phyloP scores from a whole-genome alignment of 2,797 vertebrate species.

The Myoxocephalus aenaeus region DNA sequence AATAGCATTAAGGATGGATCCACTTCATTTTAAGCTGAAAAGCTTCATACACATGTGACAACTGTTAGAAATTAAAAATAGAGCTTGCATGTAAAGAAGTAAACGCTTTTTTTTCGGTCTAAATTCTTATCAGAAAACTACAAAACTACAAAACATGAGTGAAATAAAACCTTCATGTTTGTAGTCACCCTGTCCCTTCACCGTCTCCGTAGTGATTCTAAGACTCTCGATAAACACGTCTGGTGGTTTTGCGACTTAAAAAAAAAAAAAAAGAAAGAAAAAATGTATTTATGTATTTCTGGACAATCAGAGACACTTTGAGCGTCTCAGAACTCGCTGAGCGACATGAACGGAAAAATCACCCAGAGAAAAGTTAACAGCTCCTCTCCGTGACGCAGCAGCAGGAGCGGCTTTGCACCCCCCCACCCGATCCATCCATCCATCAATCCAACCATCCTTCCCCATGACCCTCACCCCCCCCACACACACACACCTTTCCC shows the following conservation, averaged over 20 bases:
- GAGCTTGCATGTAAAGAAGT: too few species aligned
- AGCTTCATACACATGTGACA: too few species aligned
- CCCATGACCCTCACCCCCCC: slow-evolving; percentile 43
- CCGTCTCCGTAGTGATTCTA: background rate
- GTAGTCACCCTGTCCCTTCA: too few species aligned
- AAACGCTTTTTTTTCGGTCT: too few species aligned
- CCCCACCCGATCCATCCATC: background rate
- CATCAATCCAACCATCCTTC: slow-evolving; percentile 46
- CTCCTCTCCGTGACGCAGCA: slow-evolving; percentile 29
- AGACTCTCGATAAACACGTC: background rate
- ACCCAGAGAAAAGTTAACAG: slow-evolving; percentile 24
- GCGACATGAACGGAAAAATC: slow-evolving; percentile 23
- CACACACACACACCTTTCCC: slow-evolving; percentile 22
- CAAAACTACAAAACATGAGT: too few species aligned
- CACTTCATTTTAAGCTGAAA: too few species aligned
- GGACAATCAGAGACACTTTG: slow-evolving; percentile 29
- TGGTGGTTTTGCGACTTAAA: slow-evolving; percentile 1
- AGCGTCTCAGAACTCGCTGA: slow-evolving; percentile 21
- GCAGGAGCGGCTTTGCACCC: background rate
- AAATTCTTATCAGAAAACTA: too few species aligned
- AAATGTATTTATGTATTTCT: slow-evolving; percentile 24
- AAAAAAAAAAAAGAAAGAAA: background rate
- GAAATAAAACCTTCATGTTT: too few species aligned
- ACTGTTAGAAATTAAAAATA: too few species aligned
- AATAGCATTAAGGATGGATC: too few species aligned